A percentile compares a stretch with the other conserved stretches of the same genome.
These are phyloP conservation scores for Acanthisitta chloris DNA, from an alignment of 2,113 vertebrate genomes.

Conservation along the genomic window DNA sequence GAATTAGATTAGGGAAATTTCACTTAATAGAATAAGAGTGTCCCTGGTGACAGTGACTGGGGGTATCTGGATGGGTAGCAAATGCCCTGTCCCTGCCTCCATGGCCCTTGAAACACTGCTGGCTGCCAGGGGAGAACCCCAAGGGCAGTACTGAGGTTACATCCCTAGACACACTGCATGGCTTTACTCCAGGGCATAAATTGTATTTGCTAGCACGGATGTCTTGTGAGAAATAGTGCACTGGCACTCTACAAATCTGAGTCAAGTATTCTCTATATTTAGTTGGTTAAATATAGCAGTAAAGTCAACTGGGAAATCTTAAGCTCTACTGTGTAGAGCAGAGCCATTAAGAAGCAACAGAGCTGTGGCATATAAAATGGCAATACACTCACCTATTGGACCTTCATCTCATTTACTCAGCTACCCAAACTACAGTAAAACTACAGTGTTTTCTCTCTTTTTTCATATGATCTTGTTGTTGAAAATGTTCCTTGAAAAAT, in stretches of 20 bases:
- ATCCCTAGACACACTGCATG: neutral
- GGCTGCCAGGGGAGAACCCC: neutral
- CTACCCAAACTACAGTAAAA: neutral
- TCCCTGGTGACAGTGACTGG: neutral
- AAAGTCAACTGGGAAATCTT: constrained; percentile 33
- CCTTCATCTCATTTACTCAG: neutral
- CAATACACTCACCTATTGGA: neutral
- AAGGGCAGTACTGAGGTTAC: neutral
- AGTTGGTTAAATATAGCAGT: constrained; percentile 24
- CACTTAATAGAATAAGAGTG: neutral
- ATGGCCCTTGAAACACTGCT: neutral
- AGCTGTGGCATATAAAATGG: neutral
- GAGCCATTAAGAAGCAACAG: neutral
- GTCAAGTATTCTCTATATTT: constrained; percentile 42
- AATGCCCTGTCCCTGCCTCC: neutral
- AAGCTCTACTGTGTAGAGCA: neutral
- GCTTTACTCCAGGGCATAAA: neutral
- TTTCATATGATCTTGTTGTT: neutral
- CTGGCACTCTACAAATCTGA: constrained; percentile 25
- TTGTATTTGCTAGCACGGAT: neutral
- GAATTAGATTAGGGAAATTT: neutral
- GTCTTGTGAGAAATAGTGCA: neutral
- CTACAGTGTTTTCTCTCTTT: neutral
- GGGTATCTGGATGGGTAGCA: neutral
- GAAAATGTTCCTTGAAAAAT: neutral